Evolutionary conservation across 2,888 invertebrate species (phyloP), one percentile per base, ranked within the genome.

Genomic region (Xanthia icteritia): DNA sequence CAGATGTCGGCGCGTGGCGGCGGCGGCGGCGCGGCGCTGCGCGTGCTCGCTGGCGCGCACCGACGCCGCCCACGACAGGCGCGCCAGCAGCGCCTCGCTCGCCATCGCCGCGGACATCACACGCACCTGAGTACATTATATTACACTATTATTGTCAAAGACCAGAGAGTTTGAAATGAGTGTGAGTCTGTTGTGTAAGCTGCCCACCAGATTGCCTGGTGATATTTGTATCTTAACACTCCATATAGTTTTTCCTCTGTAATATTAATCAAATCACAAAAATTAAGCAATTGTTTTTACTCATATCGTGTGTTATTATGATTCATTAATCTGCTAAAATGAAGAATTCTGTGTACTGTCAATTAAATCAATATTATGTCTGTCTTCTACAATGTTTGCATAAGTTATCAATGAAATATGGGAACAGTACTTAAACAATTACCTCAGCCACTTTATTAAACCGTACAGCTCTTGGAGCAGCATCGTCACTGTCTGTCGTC

Each of bases 51-150:
- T 98, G 73, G 99, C 99, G 81, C 99, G 97, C 83, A 99, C 94
- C 79, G 98, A 99, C 15, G 99, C 99, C 86, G 98, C 98, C 97
- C 99, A 99, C n/a, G 99, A 99, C 82, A 99, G 97, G 70, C 99
- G 97, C 5, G 99, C 99, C 91, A 99, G 97, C 83, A 99, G 95
- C 17, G 99, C 99, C 92, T 99, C 99, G 64, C 98, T 98, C 6
- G 99, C 99, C 96, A 99, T 98, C 84, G 97, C 97, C 77, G 98
- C 98, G 0, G 98, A 98, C 98, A 99, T 98, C 88, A 99, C 99
- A 0, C 99, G 97, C 73, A 98, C 98, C 97, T 97, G n/a, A 65
- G 48, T 15, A 76, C n/a, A 61, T 56, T 68, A 23, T 45, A 5
- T 31, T 36, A 9, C 20, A 60, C 5, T 20, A 20, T 27, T 45